Percentiles rank a stretch among this genome's conserved stretches.
Conservation (phyloP, 2,797 vertebrate genomes). For the Sylvilagus floridanus region DNA sequence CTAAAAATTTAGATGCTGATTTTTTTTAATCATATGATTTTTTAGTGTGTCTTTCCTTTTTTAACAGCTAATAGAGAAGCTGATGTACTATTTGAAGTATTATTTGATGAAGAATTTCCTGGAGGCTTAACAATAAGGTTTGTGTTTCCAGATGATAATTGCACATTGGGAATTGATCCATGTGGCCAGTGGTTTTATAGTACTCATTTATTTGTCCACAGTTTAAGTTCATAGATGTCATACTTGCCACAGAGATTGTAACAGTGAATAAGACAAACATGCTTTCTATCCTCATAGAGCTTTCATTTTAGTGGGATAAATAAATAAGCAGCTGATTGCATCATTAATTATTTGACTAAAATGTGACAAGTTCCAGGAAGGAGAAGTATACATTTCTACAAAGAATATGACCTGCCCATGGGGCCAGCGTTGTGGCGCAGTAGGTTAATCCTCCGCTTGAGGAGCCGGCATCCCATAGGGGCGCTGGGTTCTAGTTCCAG, state of each 20-base stretch:
- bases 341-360: constrained; percentile 34
- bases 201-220: background rate
- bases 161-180: constrained; percentile 5
- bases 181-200: background rate
- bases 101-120: constrained; percentile 98
- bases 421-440: no score
- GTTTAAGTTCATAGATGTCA: background rate
- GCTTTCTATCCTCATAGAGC: background rate
- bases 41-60: constrained; percentile 58
- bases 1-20: background rate
- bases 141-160: constrained; percentile 73
- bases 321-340: constrained; percentile 21
- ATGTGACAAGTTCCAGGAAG: background rate
- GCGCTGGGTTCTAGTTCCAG: no score
- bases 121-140: constrained; percentile 98
- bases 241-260: background rate
- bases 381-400: background rate
- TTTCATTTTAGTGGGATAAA: constrained; percentile 6
- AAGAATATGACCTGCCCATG: background rate
- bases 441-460: no score
- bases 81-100: constrained; percentile 96
- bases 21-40: constrained; percentile 16
- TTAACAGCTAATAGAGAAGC: constrained; percentile 94
- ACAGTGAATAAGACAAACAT: constrained; percentile 18
- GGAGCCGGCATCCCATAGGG: no score